A percentile compares a stretch with the other conserved stretches of the same genome.
These are phyloP conservation scores for Acanthisitta chloris DNA, from an alignment of 2,113 vertebrate species.

Conservation along the genomic window DNA sequence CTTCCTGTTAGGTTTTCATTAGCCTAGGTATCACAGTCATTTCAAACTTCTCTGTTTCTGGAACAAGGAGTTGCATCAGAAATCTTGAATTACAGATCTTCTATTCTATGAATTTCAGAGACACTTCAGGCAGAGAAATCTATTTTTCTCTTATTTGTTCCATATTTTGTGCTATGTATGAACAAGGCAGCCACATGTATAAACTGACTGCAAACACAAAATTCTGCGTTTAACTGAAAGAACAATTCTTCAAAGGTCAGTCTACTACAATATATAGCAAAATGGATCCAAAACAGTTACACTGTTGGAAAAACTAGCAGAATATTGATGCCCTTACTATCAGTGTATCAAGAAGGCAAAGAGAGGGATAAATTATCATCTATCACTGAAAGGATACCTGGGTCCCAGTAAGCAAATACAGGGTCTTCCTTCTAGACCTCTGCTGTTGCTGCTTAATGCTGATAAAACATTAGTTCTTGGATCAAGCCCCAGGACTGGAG, in stretches of 20 bases:
- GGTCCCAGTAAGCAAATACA: neutral
- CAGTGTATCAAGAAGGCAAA: neutral
- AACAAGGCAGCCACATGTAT: neutral
- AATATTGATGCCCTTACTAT: neutral
- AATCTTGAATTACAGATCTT: neutral
- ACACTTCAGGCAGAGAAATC: neutral
- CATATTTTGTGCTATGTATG: neutral
- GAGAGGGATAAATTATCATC: neutral
- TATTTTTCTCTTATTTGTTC: neutral
- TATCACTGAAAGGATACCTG: neutral
- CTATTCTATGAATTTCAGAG: neutral
- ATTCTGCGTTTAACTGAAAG: neutral
- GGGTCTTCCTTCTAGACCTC: neutral
- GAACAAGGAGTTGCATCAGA: neutral
- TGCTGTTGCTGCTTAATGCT: neutral
- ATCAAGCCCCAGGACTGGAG: neutral
- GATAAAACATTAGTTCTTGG: neutral
- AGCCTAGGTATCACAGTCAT: neutral
- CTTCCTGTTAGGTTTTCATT: neutral
- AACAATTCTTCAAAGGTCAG: neutral
- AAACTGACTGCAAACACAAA: neutral
- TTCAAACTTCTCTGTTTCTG: neutral
- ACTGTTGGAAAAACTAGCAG: neutral
- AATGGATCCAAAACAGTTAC: neutral
- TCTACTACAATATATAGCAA: neutral